Evolutionary conservation across 2,888 invertebrate species (phyloP), one percentile per base, ranked within the genome.

Genomic region (Molorchus minor): DNA sequence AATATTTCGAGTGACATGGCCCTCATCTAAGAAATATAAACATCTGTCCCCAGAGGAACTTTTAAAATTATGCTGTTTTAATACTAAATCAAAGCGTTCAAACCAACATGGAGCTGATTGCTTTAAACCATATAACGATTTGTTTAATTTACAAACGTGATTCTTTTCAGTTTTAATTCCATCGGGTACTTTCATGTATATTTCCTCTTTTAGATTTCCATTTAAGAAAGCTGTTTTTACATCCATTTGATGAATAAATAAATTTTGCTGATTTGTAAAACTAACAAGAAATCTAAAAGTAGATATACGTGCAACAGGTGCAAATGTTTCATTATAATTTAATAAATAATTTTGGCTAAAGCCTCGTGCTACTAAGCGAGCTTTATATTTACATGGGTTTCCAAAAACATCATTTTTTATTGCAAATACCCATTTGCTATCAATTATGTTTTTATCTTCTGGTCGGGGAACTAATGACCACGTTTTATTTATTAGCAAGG

Each of bases 111-210:
- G 43, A 0, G 56, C 49, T 10, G 61, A 19, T 52, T 61, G 61
- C 17, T 57, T 57, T 20, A 59, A 29, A 19, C 59, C 59, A 15
- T 56, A 61, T n/a, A n/a, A n/a, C n/a, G n/a, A n/a, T n/a, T n/a
- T n/a, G n/a, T n/a, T n/a, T n/a, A n/a, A n/a, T n/a, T 45, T 44
- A 43, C 56, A 61, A n/a, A 57, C 46, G 12, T 20, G 12, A 12
- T 36, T 40, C 5, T 13, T 2, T 13, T 36, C 15, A 7, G 8
- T 33, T 33, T 33, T 3, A 7, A 33, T 12, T 3, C 35, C 35
- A n/a, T n/a, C n/a, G n/a, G n/a, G n/a, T n/a, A n/a, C n/a, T n/a
- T n/a, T n/a, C n/a, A n/a, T n/a, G n/a, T 33, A 33, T 4, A 33
- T 33, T 33, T 33, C 35, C n/a, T 33, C 35, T 33, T 33, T 33